phyloP scores from a whole-genome alignment of 2,113 vertebrate genomes.

The Mus musculus region GRCm39 chrX:96112501-96113000 shows the following conservation, averaged over 20 bases:
- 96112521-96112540: not conserved
- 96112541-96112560: not conserved
- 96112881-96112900: not conserved
- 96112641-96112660: not conserved
- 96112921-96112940: not conserved
- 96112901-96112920: not conserved
- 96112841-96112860: not conserved
- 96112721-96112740: too few species aligned
- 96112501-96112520: not conserved
- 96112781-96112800: not conserved
- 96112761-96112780: not conserved
- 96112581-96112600: not conserved
- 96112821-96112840: not conserved
- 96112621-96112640: not conserved
- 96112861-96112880: not conserved
- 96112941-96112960: not conserved
- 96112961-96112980: slow-evolving; percentile 14
- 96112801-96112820: not conserved
- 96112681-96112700: not conserved
- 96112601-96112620: not conserved
- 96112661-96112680: not conserved
- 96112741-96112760: not conserved
- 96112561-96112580: not conserved
- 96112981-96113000: not conserved
- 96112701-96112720: not conserved